A percentile compares a stretch with the other conserved stretches of the same genome.
These are phyloP conservation scores for Athalia cordata DNA, from an alignment of 2,888 invertebrate genomes.

Conservation along the genomic window DNA sequence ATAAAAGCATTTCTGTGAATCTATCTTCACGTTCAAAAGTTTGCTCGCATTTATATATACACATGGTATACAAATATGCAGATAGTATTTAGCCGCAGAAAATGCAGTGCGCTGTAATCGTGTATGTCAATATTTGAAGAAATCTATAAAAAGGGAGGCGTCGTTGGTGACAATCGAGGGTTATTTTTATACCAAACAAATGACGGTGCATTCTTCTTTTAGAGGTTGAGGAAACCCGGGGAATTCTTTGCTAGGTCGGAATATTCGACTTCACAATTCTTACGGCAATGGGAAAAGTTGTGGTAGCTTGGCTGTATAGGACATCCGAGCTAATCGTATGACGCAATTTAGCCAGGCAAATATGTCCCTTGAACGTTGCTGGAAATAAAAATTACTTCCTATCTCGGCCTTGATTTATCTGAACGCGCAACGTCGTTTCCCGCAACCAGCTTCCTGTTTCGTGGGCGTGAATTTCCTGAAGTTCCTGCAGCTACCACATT, in stretches of 20 bases:
- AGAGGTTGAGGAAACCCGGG: background rate
- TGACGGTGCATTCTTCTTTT: background rate
- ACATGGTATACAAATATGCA: too few relatives aligned
- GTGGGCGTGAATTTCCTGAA: background rate
- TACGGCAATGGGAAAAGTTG: background rate
- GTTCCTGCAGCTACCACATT: background rate
- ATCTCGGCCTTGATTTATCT: background rate
- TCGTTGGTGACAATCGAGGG: background rate
- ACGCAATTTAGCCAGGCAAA: background rate
- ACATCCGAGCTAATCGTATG: background rate
- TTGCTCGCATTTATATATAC: too few relatives aligned
- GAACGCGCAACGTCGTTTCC: background rate
- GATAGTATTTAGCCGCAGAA: too few relatives aligned
- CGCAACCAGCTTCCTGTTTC: conserved; percentile 5
- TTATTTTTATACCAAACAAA: background rate
- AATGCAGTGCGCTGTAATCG: too few relatives aligned
- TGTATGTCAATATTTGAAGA: too few relatives aligned
- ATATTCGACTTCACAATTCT: background rate
- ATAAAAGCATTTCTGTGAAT: too few relatives aligned
- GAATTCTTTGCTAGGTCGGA: background rate
- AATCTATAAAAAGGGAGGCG: too few relatives aligned
- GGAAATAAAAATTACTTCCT: conserved; percentile 11
- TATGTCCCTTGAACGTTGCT: background rate
- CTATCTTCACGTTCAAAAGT: too few relatives aligned
- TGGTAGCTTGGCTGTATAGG: too few relatives aligned